Evolutionary conservation across 1,140 invertebrate species (phyloP), one percentile per base, ranked within the genome.

Genomic region (Aphaenogaster floridana): DNA sequence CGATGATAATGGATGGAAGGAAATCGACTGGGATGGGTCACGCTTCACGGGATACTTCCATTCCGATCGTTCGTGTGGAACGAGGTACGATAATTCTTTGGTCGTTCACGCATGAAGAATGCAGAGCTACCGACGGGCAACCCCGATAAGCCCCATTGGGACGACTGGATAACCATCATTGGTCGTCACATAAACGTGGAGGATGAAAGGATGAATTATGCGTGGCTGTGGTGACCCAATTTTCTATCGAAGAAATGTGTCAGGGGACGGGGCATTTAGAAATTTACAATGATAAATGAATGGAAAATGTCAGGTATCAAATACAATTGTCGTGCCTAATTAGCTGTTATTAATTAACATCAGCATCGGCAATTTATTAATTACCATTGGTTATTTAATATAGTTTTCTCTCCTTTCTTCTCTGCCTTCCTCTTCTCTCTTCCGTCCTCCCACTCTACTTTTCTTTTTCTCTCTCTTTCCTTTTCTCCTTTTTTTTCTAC

Each of bases 61-160:
- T 85, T 86, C 21, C 59, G 42, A 45, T 52, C 80, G 57, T n/a
- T 69, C 78, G 78, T 68, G 86, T 86, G 88, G 77, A 87, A 89
- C 78, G 84, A 66, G 52, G 69, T 52, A 57, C 52, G 39, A 28
- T 84, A 57, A 85, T 88, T 86, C 86, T 88, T 87, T 83, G 72
- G 34, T 83, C 77, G 54, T 71, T 86, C 77, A 84, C 89, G 89
- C 89, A 76, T 77, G 77, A 42, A 52, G 52, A 76, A 48, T 71
- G 48, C 39, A 13, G 36, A 15, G 69, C 54, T 84, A 52, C 28
- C 28, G 39, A 34, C 13, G 8, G 52, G 34, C 13, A 59, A 57
- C 61, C 13, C 61, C 48, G 77, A 50, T 71, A 71, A 45, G 39
- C 39, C 17, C 69, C 42, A 15, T 17, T 63, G 42, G n/a, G 54